Percentiles rank a stretch among this genome's conserved stretches.
phyloP scores from a whole-genome alignment of 2,113 vertebrate genomes.

The Prolemur simus region DNA sequence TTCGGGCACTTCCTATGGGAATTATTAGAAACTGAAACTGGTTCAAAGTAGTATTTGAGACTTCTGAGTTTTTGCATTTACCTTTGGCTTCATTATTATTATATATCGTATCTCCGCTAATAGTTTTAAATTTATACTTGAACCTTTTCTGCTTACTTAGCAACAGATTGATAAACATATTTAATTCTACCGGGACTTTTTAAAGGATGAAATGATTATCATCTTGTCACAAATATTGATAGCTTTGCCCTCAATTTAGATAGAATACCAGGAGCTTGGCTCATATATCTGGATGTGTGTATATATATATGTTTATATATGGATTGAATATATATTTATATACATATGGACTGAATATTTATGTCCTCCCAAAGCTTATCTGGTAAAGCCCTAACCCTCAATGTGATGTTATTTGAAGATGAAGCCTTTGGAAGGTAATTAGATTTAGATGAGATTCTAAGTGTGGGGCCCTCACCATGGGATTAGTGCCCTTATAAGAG shows the following conservation, averaged over 20 bases:
- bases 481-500: not conserved
- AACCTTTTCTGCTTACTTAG: constrained; percentile 28
- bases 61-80: constrained; percentile 36
- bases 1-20: not conserved
- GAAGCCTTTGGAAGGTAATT: not conserved
- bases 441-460: not conserved
- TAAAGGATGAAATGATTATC: not conserved
- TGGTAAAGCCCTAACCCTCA: not conserved
- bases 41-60: constrained; percentile 1
- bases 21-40: constrained; percentile 56
- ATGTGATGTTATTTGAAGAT: not conserved
- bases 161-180: not conserved
- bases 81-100: not conserved
- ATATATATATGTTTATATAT: not conserved
- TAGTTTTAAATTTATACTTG: constrained; percentile 15
- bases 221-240: not conserved
- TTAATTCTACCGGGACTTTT: constrained; percentile 24
- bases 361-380: not conserved
- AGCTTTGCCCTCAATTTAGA: constrained; percentile 15
- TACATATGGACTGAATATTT: not conserved
- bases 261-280: not conserved
- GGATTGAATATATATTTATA: not conserved
- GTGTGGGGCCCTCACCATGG: not conserved
- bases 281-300: not conserved
- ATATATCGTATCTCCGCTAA: not conserved